Conservation (phyloP, 1,140 invertebrate genomes). For the Pseudomyrmex dendroicus region DNA sequence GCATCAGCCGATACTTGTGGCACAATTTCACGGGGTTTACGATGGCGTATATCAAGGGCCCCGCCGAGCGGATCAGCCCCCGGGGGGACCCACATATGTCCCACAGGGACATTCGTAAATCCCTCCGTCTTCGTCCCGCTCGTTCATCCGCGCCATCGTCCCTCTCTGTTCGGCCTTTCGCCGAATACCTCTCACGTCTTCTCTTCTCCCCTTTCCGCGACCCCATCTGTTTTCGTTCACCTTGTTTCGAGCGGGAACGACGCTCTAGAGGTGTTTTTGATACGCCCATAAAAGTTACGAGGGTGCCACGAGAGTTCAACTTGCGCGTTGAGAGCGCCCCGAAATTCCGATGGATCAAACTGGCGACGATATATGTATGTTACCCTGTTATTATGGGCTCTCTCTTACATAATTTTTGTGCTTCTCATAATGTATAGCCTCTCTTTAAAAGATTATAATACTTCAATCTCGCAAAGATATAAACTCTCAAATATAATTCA, state of each 20-base stretch:
- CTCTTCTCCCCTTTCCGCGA: neutral
- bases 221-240: constrained; percentile 30
- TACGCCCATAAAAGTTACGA: constrained; percentile 67
- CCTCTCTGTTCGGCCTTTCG: constrained; percentile 30
- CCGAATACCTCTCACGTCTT: constrained; percentile 6
- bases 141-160: constrained; percentile 28
- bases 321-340: neutral
- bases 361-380: neutral
- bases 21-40: constrained; percentile 77
- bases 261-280: constrained; percentile 66
- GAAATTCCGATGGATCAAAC: constrained; percentile 26
- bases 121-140: constrained; percentile 39
- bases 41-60: constrained; percentile 75
- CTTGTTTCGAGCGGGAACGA: constrained; percentile 35
- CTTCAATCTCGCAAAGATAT: neutral
- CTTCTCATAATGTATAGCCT: neutral
- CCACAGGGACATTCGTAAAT: constrained; percentile 57
- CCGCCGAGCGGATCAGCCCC: constrained; percentile 71
- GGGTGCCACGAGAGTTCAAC: constrained; percentile 20
- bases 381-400: neutral
- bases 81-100: constrained; percentile 65
- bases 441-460: too few relatives aligned
- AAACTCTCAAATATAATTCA: neutral
- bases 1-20: constrained; percentile 76
- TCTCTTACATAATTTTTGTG: constrained; percentile 4